Evolutionary conservation across 2,113 vertebrate species (phyloP).

Genomic region (Procavia capensis): DNA sequence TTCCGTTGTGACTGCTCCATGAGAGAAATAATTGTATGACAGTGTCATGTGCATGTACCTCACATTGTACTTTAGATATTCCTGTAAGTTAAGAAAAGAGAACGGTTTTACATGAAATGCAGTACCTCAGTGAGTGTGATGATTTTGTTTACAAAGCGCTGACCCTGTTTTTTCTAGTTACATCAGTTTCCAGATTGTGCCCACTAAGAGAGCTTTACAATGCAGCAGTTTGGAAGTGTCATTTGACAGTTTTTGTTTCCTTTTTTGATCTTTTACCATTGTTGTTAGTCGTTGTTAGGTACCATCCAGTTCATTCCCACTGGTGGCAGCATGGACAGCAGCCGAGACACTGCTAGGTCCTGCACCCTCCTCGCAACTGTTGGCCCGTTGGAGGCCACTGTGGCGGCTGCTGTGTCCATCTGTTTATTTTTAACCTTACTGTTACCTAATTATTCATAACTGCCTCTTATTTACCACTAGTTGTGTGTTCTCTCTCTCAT

Average conservation of each 20-base stretch:
- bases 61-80: neutral
- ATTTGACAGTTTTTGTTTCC: neutral
- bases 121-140: slow-evolving; percentile 8
- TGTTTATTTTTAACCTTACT: neutral
- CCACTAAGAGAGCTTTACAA: neutral
- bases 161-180: neutral
- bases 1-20: neutral
- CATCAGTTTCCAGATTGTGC: neutral
- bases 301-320: too few relatives aligned
- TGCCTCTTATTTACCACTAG: neutral
- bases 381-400: too few relatives aligned
- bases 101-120: neutral
- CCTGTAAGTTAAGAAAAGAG: slow-evolving; percentile 13
- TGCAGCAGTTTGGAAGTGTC: neutral
- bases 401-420: too few relatives aligned
- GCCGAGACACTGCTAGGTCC: too few relatives aligned
- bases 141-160: slow-evolving; percentile 13
- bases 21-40: neutral
- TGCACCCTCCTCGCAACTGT: too few relatives aligned
- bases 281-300: too few relatives aligned
- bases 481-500: neutral
- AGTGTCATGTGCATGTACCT: neutral
- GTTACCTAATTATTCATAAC: neutral
- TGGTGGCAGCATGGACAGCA: too few relatives aligned
- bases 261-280: neutral